Base-by-base conservation (phyloP, 2,888 invertebrate species). In the Lacanobia oleracea region DNA sequence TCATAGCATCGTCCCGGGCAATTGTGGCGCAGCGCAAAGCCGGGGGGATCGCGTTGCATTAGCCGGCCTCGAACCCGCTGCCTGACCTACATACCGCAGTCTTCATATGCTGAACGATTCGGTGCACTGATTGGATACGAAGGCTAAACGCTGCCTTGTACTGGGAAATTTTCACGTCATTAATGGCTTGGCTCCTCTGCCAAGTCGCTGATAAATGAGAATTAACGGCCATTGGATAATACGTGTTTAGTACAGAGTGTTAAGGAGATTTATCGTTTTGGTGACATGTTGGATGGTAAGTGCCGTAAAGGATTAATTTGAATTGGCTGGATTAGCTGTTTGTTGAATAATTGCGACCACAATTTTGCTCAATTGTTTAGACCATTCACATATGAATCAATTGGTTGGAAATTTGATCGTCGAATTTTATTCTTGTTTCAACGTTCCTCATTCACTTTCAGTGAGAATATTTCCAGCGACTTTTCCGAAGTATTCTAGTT, bases 31-130 rank as follows among this genome's bases (percentile, higher is more conserved):
- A 75, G 69, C 62, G 86, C 67, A 80, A 86, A 86, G 83, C 85
- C 86, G 67, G 53, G 76, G 79, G 74, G 78, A 86, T 85, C 71
- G 66, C 54, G 75, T 77, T 84, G 77, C 85, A 85, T 86, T 85
- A 85, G 85, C 78, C 73, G 54, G 67, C 57, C 77, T 86, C 79
- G 80, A 86, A 86, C 79, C 79, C 75, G 48, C 67, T 81, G 69
- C 73, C 81, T 82, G 84, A 86, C 85, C 79, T 86, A 86, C 73
- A 84, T 86, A 77, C 76, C 67, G 61, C 71, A 71, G 72, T 70
- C 65, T 83, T 61, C 65, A 82, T 82, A 81, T 74, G 81, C 82
- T 68, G 70, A 74, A 70, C 80, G 82, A 82, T 64, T 61, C 65
- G 65, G 1, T 73, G 79, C 78, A 78, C 80, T 82, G 72, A 80